A percentile compares a stretch with the other conserved stretches of the same genome.
Evolutionary conservation across 2,113 vertebrate genomes (phyloP).

Genomic region (Pleuronectes platessa): DNA sequence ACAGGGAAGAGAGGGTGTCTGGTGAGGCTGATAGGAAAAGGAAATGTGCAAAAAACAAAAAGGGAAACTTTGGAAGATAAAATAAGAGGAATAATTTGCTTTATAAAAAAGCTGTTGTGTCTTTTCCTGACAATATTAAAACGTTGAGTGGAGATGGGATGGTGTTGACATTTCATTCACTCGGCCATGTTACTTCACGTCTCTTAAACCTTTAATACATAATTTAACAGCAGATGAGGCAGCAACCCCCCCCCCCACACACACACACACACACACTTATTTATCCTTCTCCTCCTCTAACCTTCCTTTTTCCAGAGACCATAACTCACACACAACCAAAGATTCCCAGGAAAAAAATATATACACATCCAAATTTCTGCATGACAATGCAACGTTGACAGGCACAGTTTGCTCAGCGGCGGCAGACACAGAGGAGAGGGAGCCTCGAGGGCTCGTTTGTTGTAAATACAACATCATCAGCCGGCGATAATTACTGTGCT

Average conservation of each 20-base stretch:
- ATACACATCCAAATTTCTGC: not conserved
- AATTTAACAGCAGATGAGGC: conserved; percentile 54
- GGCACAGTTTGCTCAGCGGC: not conserved
- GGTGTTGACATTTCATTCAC: not conserved
- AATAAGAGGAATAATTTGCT: too few relatives aligned
- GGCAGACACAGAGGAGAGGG: conserved; percentile 22
- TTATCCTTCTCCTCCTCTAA: not conserved
- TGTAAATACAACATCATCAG: conserved; percentile 37
- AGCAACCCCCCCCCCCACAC: conserved; percentile 3
- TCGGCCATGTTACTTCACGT: conserved; percentile 52
- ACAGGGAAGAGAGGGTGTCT: conserved; percentile 15
- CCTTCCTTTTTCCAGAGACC: not conserved
- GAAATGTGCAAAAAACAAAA: conserved; percentile 25
- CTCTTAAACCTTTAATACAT: conserved; percentile 28
- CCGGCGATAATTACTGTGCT: conserved; percentile 44
- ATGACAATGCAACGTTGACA: not conserved
- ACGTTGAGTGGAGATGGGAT: not conserved
- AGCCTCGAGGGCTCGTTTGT: conserved; percentile 12
- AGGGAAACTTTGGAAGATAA: not conserved
- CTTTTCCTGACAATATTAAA: conserved; percentile 8
- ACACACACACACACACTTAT: too few relatives aligned
- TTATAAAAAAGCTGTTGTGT: conserved; percentile 3
- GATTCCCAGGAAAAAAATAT: not conserved
- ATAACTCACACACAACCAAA: not conserved
- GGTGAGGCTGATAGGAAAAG: not conserved